These are phyloP conservation scores for Hyperoodon ampullatus DNA, from an alignment of 2,113 vertebrate species.

Conservation along the genomic window DNA sequence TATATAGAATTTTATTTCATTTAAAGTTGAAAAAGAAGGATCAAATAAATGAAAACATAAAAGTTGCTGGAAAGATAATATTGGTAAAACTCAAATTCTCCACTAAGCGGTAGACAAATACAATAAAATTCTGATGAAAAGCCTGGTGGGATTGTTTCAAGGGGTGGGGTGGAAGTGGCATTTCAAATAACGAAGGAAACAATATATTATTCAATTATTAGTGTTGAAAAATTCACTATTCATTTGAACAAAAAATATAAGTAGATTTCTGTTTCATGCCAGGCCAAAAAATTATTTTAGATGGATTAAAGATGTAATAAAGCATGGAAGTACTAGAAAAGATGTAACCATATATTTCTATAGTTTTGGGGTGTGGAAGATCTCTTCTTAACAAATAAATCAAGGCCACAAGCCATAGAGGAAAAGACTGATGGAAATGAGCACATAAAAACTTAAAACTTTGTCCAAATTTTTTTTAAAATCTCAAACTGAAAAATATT, in stretches of 20 bases:
- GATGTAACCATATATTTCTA: neutral
- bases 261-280: neutral
- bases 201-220: neutral
- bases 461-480: neutral
- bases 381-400: slow-evolving; percentile 17
- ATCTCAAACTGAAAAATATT: neutral
- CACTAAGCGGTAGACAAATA: neutral
- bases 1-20: neutral
- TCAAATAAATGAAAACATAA: slow-evolving; percentile 16
- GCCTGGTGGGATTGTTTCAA: neutral
- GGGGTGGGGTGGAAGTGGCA: neutral
- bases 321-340: neutral
- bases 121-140: neutral
- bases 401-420: neutral
- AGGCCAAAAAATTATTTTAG: neutral
- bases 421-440: neutral
- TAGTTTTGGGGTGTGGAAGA: neutral
- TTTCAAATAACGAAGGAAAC: slow-evolving; percentile 31
- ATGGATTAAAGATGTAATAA: neutral
- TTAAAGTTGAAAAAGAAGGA: neutral
- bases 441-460: neutral
- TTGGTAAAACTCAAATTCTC: slow-evolving; percentile 18
- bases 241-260: neutral
- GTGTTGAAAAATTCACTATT: neutral
- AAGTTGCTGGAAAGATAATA: neutral